A percentile compares a stretch with the other conserved stretches of the same genome.
These are phyloP conservation scores for Nomada lathburiana DNA, from an alignment of 2,888 invertebrate genomes.

Conservation along the genomic window DNA sequence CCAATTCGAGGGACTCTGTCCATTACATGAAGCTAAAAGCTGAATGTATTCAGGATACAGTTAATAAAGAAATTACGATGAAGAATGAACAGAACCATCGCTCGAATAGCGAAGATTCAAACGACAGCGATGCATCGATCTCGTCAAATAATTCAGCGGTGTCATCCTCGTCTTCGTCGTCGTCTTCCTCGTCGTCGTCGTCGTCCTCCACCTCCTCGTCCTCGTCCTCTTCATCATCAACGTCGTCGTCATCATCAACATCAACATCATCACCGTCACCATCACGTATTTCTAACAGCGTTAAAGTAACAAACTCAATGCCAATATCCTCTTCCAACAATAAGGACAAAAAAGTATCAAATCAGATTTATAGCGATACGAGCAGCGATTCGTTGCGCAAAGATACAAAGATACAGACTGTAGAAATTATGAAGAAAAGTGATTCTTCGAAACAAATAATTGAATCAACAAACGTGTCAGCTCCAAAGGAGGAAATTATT, in stretches of 20 bases:
- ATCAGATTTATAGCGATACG: constrained; percentile 61
- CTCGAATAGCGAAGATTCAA: constrained; percentile 70
- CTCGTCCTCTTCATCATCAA: constrained; percentile 62
- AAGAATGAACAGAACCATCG: constrained; percentile 20
- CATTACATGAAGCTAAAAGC: constrained; percentile 6
- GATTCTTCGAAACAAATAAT: background rate
- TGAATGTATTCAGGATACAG: background rate
- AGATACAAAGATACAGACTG: background rate
- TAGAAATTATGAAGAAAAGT: background rate
- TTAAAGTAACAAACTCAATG: constrained; percentile 56
- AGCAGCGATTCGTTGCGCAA: constrained; percentile 63
- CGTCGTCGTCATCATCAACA: constrained; percentile 57
- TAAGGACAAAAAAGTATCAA: constrained; percentile 45
- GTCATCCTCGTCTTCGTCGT: constrained; percentile 68
- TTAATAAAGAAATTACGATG: background rate
- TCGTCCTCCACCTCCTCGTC: constrained; percentile 67
- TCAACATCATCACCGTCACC: constrained; percentile 72
- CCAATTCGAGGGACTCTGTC: constrained; percentile 61
- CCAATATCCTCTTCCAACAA: constrained; percentile 47
- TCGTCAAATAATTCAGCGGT: constrained; percentile 69
- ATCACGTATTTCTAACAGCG: constrained; percentile 56
- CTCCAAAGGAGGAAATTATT: background rate
- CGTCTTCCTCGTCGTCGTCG: constrained; percentile 48
- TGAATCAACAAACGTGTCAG: background rate
- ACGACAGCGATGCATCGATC: constrained; percentile 68